These are phyloP conservation scores for Erebia epiphron DNA, from an alignment of 2,888 invertebrate species.

Conservation along the genomic window DNA sequence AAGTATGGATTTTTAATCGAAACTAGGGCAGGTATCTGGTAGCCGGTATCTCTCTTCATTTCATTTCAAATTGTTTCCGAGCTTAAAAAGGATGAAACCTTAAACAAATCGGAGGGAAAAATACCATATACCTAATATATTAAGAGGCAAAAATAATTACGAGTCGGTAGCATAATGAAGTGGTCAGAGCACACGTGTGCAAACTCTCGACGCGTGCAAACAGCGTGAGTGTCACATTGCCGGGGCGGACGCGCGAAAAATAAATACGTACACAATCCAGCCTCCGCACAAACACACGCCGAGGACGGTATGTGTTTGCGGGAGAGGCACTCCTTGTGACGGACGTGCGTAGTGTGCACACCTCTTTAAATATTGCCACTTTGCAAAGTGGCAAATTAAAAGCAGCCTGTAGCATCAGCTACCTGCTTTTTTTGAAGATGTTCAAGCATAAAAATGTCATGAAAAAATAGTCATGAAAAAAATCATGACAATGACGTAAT, in stretches of 20 bases:
- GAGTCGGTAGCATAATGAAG: slow-evolving; percentile 72
- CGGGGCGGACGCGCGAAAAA: slow-evolving; percentile 56
- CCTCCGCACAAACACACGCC: slow-evolving; percentile 70
- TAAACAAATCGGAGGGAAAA: neutral
- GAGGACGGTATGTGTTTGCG: slow-evolving; percentile 75
- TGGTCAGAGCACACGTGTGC: slow-evolving; percentile 53
- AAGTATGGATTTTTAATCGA: too few relatives aligned
- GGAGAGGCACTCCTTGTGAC: slow-evolving; percentile 53
- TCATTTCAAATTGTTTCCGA: too few relatives aligned
- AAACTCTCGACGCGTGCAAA: slow-evolving; percentile 67
- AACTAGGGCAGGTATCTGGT: too few relatives aligned
- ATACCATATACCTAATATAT: neutral
- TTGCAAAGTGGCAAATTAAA: neutral
- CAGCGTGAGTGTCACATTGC: slow-evolving; percentile 50
- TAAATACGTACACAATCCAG: slow-evolving; percentile 74
- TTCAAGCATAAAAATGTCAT: too few relatives aligned
- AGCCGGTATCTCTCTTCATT: too few relatives aligned
- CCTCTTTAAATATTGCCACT: slow-evolving; percentile 34
- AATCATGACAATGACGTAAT: too few relatives aligned
- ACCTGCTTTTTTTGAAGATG: too few relatives aligned
- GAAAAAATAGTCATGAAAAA: too few relatives aligned
- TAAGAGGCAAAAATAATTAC: slow-evolving; percentile 74
- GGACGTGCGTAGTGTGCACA: slow-evolving; percentile 51
- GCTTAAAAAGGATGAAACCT: neutral
- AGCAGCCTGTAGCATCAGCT: too few relatives aligned